Percentiles rank a stretch among this genome's conserved stretches.
Evolutionary conservation across 2,797 vertebrate genomes (phyloP).

Genomic region (Acropternis orthonyx): DNA sequence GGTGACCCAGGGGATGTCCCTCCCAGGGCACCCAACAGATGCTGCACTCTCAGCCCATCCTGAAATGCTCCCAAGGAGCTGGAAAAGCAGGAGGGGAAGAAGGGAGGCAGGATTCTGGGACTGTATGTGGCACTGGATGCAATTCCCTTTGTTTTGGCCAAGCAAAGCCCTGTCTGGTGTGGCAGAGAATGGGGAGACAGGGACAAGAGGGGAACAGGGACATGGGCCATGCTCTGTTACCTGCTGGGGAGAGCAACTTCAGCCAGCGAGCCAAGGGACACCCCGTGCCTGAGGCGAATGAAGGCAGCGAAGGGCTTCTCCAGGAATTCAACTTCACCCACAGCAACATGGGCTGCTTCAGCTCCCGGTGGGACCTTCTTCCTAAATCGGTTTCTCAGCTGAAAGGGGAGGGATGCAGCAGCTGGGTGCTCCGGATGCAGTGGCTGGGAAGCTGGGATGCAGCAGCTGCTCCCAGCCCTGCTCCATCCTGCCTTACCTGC

Average conservation of each 20-base stretch:
- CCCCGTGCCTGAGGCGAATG: conserved; percentile 64
- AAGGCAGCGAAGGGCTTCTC: conserved; percentile 74
- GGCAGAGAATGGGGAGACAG: not conserved
- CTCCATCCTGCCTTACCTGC: conserved; percentile 59
- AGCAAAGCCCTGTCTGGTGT: not conserved
- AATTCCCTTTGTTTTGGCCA: not conserved
- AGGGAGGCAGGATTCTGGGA: not conserved
- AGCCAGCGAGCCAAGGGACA: conserved; percentile 67
- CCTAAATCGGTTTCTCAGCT: conserved; percentile 73
- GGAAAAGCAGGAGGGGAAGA: not conserved
- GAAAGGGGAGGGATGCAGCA: not conserved
- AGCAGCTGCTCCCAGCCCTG: not conserved
- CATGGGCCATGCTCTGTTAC: not conserved
- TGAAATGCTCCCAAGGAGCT: not conserved
- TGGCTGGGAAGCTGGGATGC: not conserved
- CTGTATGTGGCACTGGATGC: fast-evolving
- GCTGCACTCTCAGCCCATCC: not conserved
- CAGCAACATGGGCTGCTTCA: conserved; percentile 73
- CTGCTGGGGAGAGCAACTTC: conserved; percentile 80
- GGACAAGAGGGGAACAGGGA: fast-evolving
- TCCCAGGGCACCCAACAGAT: not conserved
- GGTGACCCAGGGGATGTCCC: not conserved
- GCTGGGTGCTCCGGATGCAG: not conserved
- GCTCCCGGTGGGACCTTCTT: conserved; percentile 71
- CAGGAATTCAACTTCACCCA: conserved; percentile 77